These are phyloP conservation scores for Sylvia atricapilla DNA, from an alignment of 2,113 vertebrate species.

Conservation along the genomic window DNA sequence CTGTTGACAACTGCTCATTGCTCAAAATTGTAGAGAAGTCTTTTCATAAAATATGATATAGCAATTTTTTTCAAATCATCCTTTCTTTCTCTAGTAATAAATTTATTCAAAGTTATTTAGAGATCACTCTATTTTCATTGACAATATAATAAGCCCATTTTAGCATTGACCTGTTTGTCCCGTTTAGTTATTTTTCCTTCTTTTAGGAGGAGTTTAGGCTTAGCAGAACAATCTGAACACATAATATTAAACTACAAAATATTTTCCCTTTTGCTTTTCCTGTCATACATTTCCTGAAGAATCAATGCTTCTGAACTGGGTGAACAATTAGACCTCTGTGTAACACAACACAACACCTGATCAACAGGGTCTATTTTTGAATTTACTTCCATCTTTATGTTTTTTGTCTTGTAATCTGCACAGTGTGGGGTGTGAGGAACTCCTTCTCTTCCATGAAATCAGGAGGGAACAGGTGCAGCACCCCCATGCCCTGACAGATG, in stretches of 20 bases:
- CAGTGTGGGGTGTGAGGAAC: not conserved
- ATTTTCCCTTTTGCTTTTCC: not conserved
- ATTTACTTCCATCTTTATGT: not conserved
- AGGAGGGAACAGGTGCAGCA: conserved; percentile 46
- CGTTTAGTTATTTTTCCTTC: not conserved
- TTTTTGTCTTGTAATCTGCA: not conserved
- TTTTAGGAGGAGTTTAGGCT: not conserved
- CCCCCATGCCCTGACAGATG: not conserved
- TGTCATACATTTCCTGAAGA: not conserved
- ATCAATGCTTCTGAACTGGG: not conserved
- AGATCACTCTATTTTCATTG: not conserved
- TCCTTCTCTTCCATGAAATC: not conserved
- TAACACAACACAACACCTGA: not conserved
- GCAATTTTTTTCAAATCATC: not conserved
- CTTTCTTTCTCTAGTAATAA: not conserved
- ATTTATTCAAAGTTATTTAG: not conserved
- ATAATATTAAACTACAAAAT: not conserved
- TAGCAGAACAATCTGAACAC: not conserved
- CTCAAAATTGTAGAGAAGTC: not conserved
- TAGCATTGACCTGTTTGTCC: not conserved
- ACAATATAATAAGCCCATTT: not conserved
- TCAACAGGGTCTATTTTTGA: conserved; percentile 1
- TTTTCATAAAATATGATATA: not conserved
- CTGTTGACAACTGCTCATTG: not conserved
- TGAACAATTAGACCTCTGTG: not conserved